Percentiles rank a stretch among this genome's conserved stretches.
Conservation (phyloP, 2,797 vertebrate genomes). For the Myotis daubentonii region DNA sequence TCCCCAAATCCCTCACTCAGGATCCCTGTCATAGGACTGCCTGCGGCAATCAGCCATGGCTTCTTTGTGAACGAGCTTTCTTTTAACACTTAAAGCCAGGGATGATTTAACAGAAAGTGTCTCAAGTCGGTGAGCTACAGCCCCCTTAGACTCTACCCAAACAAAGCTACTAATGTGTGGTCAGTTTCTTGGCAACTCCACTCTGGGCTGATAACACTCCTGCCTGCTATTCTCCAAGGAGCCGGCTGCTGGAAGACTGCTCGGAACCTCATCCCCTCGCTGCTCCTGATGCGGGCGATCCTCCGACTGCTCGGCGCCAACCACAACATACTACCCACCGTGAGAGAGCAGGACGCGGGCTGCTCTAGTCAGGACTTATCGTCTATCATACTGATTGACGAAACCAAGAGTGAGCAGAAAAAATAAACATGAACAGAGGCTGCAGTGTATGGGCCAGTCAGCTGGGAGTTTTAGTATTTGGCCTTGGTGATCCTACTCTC, state of each 20-base stretch:
- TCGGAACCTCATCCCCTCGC: slow-evolving; percentile 88
- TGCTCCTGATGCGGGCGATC: slow-evolving; percentile 92
- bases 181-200: slow-evolving; percentile 89
- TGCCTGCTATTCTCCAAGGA: slow-evolving; percentile 90
- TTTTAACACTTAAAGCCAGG: slow-evolving; percentile 88
- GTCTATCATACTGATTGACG: slow-evolving; percentile 97
- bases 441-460: slow-evolving; percentile 96
- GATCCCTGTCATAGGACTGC: slow-evolving; percentile 77
- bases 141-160: slow-evolving; percentile 89
- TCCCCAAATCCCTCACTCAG: slow-evolving; percentile 72
- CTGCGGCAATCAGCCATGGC: slow-evolving; percentile 79
- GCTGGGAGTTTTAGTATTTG: slow-evolving; percentile 99
- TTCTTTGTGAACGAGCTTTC: slow-evolving; percentile 88
- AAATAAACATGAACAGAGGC: slow-evolving; percentile 98
- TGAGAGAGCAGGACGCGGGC: slow-evolving; percentile 92
- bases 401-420: slow-evolving; percentile 95
- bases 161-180: slow-evolving; percentile 95
- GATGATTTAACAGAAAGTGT: slow-evolving; percentile 90
- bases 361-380: slow-evolving; percentile 94
- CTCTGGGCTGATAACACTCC: slow-evolving; percentile 91
- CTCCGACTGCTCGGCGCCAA: slow-evolving; percentile 98
- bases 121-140: slow-evolving; percentile 86
- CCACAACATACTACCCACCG: slow-evolving; percentile 95
- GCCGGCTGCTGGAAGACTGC: slow-evolving; percentile 88
- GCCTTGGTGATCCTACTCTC: slow-evolving; percentile 96